Evolutionary conservation across 2,888 invertebrate genomes (phyloP).

Genomic region (Heteromurus nitidus): DNA sequence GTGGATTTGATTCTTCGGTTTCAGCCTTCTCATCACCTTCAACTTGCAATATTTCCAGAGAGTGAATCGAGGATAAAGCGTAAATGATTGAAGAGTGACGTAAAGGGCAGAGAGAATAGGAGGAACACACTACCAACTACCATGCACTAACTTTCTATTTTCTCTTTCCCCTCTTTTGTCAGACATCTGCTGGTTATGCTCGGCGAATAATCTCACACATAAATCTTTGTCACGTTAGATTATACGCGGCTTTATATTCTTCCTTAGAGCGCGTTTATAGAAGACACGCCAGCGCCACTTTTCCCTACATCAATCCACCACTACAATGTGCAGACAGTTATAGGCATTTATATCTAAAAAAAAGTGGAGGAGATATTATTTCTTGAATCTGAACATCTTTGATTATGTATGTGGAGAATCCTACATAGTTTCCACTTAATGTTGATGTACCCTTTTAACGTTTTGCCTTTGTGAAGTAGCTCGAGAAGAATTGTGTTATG

Average conservation of each 20-base stretch:
- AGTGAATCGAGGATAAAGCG: conserved; percentile 7
- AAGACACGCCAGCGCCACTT: conserved; percentile 10
- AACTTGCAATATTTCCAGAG: background rate
- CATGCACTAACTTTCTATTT: conserved; percentile 4
- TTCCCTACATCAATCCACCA: background rate
- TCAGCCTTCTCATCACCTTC: conserved; percentile 5
- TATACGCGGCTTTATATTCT: conserved; percentile 23
- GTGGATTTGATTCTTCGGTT: background rate
- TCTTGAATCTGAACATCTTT: too few species aligned
- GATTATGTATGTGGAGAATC: too few species aligned
- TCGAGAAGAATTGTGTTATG: background rate
- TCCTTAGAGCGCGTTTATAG: background rate
- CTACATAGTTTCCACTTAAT: background rate
- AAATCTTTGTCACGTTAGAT: conserved; percentile 60
- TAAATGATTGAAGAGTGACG: background rate
- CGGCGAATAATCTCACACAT: conserved; percentile 49
- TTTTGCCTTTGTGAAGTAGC: background rate
- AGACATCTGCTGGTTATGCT: conserved; percentile 46
- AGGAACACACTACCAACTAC: too few species aligned
- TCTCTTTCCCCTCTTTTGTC: background rate
- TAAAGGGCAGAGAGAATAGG: background rate
- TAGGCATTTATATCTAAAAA: too few species aligned
- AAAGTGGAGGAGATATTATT: too few species aligned
- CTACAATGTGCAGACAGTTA: background rate
- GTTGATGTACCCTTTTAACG: background rate